phyloP scores from a whole-genome alignment of 2,888 invertebrate species.

The Byasa hedistus region DNA sequence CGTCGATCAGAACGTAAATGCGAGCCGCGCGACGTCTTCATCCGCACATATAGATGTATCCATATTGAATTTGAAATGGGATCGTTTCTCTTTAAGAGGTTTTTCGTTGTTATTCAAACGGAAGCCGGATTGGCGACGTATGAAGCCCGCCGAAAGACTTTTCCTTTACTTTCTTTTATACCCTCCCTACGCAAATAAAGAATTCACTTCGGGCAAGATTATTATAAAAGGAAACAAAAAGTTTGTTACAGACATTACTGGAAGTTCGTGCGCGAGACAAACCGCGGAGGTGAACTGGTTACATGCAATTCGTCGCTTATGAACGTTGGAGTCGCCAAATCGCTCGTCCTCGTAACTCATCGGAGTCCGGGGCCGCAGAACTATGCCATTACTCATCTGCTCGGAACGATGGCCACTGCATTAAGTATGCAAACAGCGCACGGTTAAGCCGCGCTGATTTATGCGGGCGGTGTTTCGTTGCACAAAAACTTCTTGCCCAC shows the following conservation, averaged over 20 bases:
- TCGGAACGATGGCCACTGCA: slow-evolving; percentile 2
- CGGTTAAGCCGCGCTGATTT: slow-evolving; percentile 5
- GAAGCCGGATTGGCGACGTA: slow-evolving; percentile 8
- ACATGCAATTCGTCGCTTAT: not conserved
- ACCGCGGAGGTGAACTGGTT: too few relatives aligned
- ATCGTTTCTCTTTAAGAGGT: slow-evolving; percentile 13
- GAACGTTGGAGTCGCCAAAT: not conserved
- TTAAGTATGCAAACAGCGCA: slow-evolving; percentile 6
- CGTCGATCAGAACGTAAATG: not conserved
- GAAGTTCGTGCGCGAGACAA: too few relatives aligned
- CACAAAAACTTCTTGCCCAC: slow-evolving; percentile 1
- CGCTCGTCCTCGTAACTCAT: not conserved
- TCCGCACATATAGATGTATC: slow-evolving; percentile 1
- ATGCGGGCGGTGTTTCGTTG: not conserved
- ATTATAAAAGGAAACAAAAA: not conserved
- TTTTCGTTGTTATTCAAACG: slow-evolving; percentile 16
- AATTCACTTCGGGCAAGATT: not conserved
- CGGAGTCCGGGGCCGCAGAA: not conserved
- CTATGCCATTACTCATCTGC: slow-evolving; percentile 11
- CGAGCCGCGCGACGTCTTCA: not conserved
- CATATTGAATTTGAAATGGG: slow-evolving; percentile 23
- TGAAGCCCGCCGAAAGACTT: not conserved
- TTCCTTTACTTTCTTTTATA: not conserved
- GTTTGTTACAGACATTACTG: too few relatives aligned
- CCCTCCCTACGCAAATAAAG: not conserved